A percentile compares a stretch with the other conserved stretches of the same genome.
phyloP scores from a whole-genome alignment of 2,113 vertebrate species.

The Theropithecus gelada region DNA sequence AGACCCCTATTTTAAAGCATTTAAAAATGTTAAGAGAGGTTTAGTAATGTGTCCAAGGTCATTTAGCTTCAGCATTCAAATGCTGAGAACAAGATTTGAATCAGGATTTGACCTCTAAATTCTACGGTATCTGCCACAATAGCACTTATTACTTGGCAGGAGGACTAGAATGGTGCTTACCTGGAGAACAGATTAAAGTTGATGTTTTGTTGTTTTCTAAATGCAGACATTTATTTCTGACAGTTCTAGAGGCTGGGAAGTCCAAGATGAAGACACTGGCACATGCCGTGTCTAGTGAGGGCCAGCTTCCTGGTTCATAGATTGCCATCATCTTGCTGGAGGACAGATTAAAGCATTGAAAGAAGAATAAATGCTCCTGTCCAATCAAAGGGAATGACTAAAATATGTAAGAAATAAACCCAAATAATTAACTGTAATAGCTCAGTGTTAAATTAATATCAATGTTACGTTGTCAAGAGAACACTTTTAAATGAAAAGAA shows the following conservation, averaged over 20 bases:
- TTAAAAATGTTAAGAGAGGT: background rate
- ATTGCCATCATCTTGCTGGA: background rate
- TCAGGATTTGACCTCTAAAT: background rate
- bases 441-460: conserved; percentile 31
- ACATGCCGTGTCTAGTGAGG: too few relatives aligned
- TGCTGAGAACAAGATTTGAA: background rate
- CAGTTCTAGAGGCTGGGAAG: too few relatives aligned
- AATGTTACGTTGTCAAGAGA: background rate
- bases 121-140: too few relatives aligned
- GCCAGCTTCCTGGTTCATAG: too few relatives aligned
- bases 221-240: too few relatives aligned
- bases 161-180: background rate
- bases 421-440: conserved; percentile 10
- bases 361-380: background rate
- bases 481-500: background rate
- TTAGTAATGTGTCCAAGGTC: background rate
- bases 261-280: too few relatives aligned
- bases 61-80: background rate
- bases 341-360: background rate
- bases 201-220: too few relatives aligned
- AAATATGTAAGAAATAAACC: background rate
- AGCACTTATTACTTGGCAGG: background rate
- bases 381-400: background rate
- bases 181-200: background rate
- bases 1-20: background rate